Percentiles rank a stretch among this genome's conserved stretches.
Evolutionary conservation across 2,888 invertebrate genomes (phyloP).

Genomic region (Orthosia gracilis): DNA sequence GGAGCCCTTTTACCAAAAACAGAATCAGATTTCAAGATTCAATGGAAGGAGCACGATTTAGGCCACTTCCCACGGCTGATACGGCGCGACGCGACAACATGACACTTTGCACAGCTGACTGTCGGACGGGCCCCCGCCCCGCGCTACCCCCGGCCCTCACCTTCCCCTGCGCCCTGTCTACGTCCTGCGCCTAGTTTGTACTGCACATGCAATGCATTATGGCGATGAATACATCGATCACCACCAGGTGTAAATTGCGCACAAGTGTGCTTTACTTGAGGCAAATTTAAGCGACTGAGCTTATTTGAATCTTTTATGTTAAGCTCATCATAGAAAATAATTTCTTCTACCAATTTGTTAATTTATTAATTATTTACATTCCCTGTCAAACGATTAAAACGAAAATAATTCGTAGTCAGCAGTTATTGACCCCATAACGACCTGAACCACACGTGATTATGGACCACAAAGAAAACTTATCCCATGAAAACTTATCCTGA

Average conservation of each 20-base stretch:
- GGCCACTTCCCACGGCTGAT: conserved; percentile 86
- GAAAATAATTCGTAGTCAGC: conserved; percentile 78
- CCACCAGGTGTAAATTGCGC: conserved; percentile 57
- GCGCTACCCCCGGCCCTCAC: conserved; percentile 70
- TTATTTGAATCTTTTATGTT: conserved; percentile 22
- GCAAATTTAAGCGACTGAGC: conserved; percentile 31
- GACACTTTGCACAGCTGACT: conserved; percentile 90
- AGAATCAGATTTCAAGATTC: conserved; percentile 67
- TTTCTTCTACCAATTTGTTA: not conserved
- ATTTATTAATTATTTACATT: conserved; percentile 36
- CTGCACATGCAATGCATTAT: conserved; percentile 76
- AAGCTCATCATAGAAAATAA: not conserved
- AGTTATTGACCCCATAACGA: conserved; percentile 90
- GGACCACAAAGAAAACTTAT: conserved; percentile 79
- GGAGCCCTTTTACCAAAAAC: conserved; percentile 26
- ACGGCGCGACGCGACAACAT: conserved; percentile 79
- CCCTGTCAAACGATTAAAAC: conserved; percentile 32
- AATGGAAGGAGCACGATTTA: conserved; percentile 83
- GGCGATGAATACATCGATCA: conserved; percentile 56
- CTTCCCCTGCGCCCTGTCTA: conserved; percentile 71
- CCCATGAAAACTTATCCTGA: conserved; percentile 45
- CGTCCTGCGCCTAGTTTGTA: conserved; percentile 77
- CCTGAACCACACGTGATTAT: conserved; percentile 88
- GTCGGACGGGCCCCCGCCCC: conserved; percentile 81
- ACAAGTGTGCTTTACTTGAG: conserved; percentile 35